Evolutionary conservation across 2,113 vertebrate genomes (phyloP), one percentile per base, ranked within the genome.

Genomic region (Strigops habroptila): DNA sequence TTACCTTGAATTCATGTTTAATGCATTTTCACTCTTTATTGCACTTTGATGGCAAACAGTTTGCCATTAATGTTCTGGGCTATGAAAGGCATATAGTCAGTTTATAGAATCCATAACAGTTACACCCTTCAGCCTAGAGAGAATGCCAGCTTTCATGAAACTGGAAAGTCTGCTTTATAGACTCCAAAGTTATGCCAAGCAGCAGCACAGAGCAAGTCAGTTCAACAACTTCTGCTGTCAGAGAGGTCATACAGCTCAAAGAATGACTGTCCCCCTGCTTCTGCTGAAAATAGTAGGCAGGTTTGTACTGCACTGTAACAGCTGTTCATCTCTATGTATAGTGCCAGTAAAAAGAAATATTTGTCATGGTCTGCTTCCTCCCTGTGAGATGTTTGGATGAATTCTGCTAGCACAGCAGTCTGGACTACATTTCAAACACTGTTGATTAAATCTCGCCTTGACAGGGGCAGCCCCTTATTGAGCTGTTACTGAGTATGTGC

Each of bases 331-430:
- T 75, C 93, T 87, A 6, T 89, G 91, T 88, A 7, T 59, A 94
- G 88, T 74, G 91, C 83, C 81, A 91, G 88, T 67, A 74, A 92
- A 96, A 96, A 95, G 91, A 96, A 96, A 63, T 87, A 86, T 94
- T 96, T 96, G 85, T 95, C 83, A 81, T 86, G 88, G 68, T 97
- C 73, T 81, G 65, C 82, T 85, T 93, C 76, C 48, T 93, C 74
- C 44, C 62, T 73, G 27, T 35, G 93, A 80, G 71, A 82, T 86
- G 89, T 76, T 91, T 91, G 43, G 69, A 53, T 89, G 69, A 92
- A 88, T 95, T 95, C 90, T 93, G 86, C 95, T 86, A 91, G 88
- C 63, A 37, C 51, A 82, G 77, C 83, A 92, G 82, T 81, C 71
- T 62, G 35, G 68, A 43, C 70, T 55, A 25, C 33, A 12, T 77